A percentile compares a stretch with the other conserved stretches of the same genome.
These are phyloP conservation scores for Euura lappo DNA, from an alignment of 1,140 invertebrate genomes.

Conservation along the genomic window DNA sequence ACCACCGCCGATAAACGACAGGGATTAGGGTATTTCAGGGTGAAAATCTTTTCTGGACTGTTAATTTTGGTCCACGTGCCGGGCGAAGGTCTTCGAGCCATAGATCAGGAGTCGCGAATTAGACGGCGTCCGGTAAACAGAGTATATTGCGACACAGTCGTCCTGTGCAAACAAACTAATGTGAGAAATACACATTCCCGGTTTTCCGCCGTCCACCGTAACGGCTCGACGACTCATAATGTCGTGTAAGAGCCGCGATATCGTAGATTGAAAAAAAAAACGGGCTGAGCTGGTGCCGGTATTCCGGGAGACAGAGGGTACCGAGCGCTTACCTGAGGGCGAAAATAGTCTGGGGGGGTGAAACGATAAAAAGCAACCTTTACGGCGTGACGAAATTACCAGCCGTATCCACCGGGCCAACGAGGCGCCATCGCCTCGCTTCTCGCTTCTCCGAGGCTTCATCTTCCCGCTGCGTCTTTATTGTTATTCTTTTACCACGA, in stretches of 20 bases:
- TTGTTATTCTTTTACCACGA: conserved; percentile 4
- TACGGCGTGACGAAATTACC: conserved; percentile 50
- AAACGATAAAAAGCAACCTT: conserved; percentile 50
- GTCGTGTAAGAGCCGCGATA: not conserved
- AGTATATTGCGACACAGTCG: conserved; percentile 49
- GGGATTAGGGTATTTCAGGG: too few relatives aligned
- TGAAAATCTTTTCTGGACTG: not conserved
- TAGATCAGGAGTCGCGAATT: not conserved
- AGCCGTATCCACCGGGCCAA: conserved; percentile 30
- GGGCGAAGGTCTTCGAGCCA: not conserved
- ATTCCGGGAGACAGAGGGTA: too few relatives aligned
- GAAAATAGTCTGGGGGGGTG: not conserved
- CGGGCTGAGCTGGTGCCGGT: too few relatives aligned
- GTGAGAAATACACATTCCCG: conserved; percentile 52
- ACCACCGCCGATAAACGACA: too few relatives aligned
- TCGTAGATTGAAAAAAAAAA: not conserved
- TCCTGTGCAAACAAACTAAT: conserved; percentile 53
- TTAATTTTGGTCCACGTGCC: not conserved
- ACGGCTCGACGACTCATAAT: not conserved
- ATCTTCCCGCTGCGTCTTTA: not conserved
- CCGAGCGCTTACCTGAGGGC: not conserved
- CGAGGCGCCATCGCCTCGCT: not conserved
- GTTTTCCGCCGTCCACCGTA: conserved; percentile 19
- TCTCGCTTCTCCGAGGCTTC: too few relatives aligned
- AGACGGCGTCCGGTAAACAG: conserved; percentile 40